Conservation (phyloP, 2,797 vertebrate species). For the Fratercula arctica region DNA sequence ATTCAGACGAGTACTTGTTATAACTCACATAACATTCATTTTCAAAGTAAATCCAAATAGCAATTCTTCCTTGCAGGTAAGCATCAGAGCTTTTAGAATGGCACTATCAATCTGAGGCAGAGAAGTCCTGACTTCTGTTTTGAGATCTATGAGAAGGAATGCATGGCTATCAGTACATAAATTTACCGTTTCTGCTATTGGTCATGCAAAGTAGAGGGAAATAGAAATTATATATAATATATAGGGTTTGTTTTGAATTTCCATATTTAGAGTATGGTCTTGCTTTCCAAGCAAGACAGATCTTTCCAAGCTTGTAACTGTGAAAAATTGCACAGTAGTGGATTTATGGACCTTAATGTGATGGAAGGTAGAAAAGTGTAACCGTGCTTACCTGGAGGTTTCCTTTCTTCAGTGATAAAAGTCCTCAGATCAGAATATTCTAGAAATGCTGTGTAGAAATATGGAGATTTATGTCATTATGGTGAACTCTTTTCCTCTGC, state of each 20-base stretch:
- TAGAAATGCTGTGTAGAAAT: background rate
- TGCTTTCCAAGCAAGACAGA: background rate
- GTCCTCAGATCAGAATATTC: background rate
- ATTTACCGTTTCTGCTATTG: background rate
- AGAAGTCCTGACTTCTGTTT: background rate
- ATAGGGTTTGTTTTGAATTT: slow-evolving; percentile 3
- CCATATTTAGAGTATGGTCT: background rate
- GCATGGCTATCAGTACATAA: background rate
- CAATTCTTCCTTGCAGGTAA: background rate
- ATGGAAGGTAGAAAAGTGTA: background rate
- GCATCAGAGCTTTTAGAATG: background rate
- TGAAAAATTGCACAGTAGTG: background rate
- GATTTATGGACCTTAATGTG: background rate
- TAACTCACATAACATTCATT: background rate
- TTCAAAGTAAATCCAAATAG: background rate
- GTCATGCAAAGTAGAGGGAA: background rate
- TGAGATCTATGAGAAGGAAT: background rate
- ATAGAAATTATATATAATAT: background rate
- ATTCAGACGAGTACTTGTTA: background rate
- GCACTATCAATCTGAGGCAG: background rate
- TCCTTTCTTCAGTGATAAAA: background rate
- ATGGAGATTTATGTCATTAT: background rate
- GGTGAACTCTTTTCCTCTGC: background rate
- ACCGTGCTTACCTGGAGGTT: background rate
- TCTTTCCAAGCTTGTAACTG: background rate